Percentiles rank a stretch among this genome's conserved stretches.
phyloP scores from a whole-genome alignment of 1,140 invertebrate species.

The Uloborus diversus region DNA sequence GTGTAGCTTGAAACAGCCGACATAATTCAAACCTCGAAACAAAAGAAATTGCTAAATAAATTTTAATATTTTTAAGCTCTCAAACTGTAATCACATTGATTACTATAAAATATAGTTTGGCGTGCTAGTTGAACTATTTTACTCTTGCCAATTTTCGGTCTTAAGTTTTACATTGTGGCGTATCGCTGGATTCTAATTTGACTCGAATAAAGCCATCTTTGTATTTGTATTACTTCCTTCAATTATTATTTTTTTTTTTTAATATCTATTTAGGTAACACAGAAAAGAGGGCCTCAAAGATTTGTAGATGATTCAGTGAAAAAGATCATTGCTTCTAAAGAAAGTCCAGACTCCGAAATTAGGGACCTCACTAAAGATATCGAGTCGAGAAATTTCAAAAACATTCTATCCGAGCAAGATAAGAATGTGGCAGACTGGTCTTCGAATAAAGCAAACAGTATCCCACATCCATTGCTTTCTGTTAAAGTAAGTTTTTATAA shows the following conservation, averaged over 20 bases:
- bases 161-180: too few relatives aligned
- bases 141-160: too few relatives aligned
- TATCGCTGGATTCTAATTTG: too few relatives aligned
- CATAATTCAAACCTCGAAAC: too few relatives aligned
- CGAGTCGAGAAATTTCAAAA: conserved; percentile 11
- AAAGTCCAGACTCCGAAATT: conserved; percentile 4
- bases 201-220: too few relatives aligned
- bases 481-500: not conserved
- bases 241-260: not conserved
- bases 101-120: too few relatives aligned
- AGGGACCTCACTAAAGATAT: conserved; percentile 2
- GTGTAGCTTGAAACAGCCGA: too few relatives aligned
- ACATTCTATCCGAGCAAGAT: not conserved
- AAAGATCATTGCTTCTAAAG: conserved; percentile 10
- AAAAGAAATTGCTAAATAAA: too few relatives aligned
- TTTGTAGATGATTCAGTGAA: conserved; percentile 41
- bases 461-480: not conserved
- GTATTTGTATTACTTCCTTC: not conserved
- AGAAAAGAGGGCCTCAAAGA: conserved; percentile 40
- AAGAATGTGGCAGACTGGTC: conserved; percentile 25
- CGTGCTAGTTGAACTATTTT: too few relatives aligned
- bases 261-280: conserved; percentile 19
- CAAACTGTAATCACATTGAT: too few relatives aligned
- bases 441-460: not conserved
- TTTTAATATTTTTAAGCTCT: too few relatives aligned